phyloP scores from a whole-genome alignment of 2,888 invertebrate species.

The Eueremaeus valkanovi region DNA sequence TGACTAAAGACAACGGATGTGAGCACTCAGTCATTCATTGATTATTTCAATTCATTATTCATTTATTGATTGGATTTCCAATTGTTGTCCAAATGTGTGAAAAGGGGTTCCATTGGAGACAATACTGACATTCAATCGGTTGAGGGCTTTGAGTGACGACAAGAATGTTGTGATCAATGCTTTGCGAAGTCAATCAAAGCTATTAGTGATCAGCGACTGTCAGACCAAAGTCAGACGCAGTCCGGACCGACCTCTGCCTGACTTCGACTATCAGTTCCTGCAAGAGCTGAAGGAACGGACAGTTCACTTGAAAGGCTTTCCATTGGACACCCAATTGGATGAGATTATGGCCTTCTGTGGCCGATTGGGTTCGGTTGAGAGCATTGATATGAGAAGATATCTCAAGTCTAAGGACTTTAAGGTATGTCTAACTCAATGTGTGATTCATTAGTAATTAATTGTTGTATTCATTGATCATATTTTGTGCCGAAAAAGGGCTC shows the following conservation, averaged over 20 bases:
- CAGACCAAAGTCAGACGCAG: slow-evolving; percentile 68
- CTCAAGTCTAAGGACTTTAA: slow-evolving; percentile 44
- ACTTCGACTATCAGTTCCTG: slow-evolving; percentile 74
- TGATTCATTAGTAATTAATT: no score
- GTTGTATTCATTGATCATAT: slow-evolving; percentile 29
- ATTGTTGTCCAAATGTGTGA: no score
- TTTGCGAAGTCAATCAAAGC: slow-evolving; percentile 64
- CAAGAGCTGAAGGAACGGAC: slow-evolving; percentile 71
- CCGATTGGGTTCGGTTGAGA: slow-evolving; percentile 50
- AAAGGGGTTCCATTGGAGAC: slow-evolving; percentile 74
- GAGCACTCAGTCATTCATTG: no score
- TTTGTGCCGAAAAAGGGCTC: slow-evolving; percentile 66
- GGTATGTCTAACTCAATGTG: no score
- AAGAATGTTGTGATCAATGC: slow-evolving; percentile 67
- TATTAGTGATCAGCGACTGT: slow-evolving; percentile 70
- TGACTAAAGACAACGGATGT: slow-evolving; percentile 72
- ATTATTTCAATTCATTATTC: slow-evolving; percentile 48
- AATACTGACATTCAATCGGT: slow-evolving; percentile 81
- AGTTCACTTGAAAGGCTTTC: slow-evolving; percentile 64
- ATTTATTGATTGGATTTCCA: slow-evolving; percentile 39
- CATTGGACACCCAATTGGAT: slow-evolving; percentile 50
- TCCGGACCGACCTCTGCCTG: slow-evolving; percentile 71
- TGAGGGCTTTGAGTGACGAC: slow-evolving; percentile 65
- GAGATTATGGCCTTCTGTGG: slow-evolving; percentile 52
- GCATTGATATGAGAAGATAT: slow-evolving; percentile 45